Base-by-base conservation (phyloP, 1,140 invertebrate species). In the Trigoniulus corallinus region DNA sequence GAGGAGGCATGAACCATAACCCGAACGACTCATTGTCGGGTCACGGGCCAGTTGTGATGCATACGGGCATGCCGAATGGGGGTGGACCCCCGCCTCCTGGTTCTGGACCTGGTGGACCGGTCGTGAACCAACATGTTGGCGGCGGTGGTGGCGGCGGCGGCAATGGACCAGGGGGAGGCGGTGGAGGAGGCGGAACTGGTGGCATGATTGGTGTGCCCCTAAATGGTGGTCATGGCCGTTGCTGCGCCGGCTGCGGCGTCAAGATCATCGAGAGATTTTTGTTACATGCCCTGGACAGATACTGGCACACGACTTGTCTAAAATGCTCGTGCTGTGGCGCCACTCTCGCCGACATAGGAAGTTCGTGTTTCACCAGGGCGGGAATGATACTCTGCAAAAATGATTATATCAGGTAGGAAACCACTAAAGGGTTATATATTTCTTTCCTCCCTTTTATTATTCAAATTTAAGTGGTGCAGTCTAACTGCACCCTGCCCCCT, bases 331-430 rank as follows among this genome's bases (percentile, higher is more conserved):
- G 79, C 66, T 94, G 89, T 68, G 77, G 78, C 48, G 80, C 80
- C 50, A 79, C 80, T 61, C 74, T 94, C 52, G 86, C 84, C 52
- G 88, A 93, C 61, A 80, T 93, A 61, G 87, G 87, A 40, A 72
- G 76, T 41, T 86, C 86, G 55, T 94, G 88, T 72, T 94, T 86
- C 70, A 84, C 83, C 60, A 87, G 84, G 71, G 78, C 80, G 48
- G 84, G 84, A 58, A 88, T 92, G 82, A 89, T 92, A 63, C 75
- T 94, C 57, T 94, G 88, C 77, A 86, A 85, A 76, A 79, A 76
- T 66, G 89, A 94, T 70, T 94, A 94, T 68, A 79, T 83, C 64
- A 86, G 83, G 89, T 94, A 72, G 79, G 29, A 7, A 7, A 34
- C n/a, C n/a, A n/a, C n/a, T n/a, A n/a, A n/a, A n/a, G n/a, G n/a